Conservation (phyloP, 2,888 invertebrate species). For the Loripinus fragilis region DNA sequence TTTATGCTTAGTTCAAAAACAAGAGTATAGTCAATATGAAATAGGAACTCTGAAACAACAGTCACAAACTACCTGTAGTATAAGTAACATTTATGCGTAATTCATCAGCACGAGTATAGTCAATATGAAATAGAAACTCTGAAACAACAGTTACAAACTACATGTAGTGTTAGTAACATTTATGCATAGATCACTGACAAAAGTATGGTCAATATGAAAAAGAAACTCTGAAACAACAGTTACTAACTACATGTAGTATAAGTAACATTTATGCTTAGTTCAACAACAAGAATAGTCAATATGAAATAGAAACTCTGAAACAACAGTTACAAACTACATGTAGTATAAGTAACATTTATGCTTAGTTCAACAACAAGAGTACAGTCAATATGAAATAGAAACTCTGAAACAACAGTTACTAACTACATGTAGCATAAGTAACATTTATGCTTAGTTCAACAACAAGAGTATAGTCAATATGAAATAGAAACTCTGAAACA, state of each 20-base stretch:
- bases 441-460: conserved; percentile 34
- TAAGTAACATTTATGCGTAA: conserved; percentile 38
- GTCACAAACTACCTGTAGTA: conserved; percentile 40
- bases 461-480: no score
- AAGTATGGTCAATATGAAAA: no score
- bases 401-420: conserved; percentile 48
- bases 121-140: conserved; percentile 48
- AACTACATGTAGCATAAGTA: conserved; percentile 41
- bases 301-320: conserved; percentile 48
- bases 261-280: conserved; percentile 35
- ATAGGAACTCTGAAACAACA: conserved; percentile 50
- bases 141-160: conserved; percentile 46
- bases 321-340: conserved; percentile 47
- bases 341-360: conserved; percentile 43
- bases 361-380: no score
- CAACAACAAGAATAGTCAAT: no score
- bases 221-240: conserved; percentile 49
- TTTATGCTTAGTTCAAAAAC: conserved; percentile 35
- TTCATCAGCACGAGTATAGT: no score
- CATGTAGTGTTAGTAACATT: conserved; percentile 38
- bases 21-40: no score
- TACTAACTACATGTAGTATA: conserved; percentile 42
- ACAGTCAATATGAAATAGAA: conserved; percentile 50
- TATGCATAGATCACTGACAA: no score
- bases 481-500: conserved; percentile 52